Evolutionary conservation across 2,113 vertebrate species (phyloP), one percentile per base, ranked within the genome.

Genomic region (Thalassoma bifasciatum): DNA sequence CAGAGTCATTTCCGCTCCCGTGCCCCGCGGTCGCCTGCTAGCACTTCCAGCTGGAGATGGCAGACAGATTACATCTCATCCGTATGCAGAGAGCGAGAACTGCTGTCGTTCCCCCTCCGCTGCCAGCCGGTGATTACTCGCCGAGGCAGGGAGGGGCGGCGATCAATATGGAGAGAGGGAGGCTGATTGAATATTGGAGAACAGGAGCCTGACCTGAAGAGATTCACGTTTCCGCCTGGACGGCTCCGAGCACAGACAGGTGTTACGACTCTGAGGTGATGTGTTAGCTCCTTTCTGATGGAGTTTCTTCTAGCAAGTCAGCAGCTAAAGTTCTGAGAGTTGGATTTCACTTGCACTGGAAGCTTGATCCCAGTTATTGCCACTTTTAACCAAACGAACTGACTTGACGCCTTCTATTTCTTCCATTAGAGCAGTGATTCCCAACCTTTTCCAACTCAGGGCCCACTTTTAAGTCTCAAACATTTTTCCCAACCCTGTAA

Each of bases 21-120:
- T 76, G 79, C 71, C 62, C 51, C 26, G 0, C 14, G 10, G 70
- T 42, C 0, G 10, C 44, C 42, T 44, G 64, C 75, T 46, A 78
- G 19, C 76, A 70, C 86, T 75, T 88, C 75, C 82, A 86, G 76
- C 74, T 66, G 81, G 72, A 89, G 85, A 89, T 37, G 61, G 69
- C 52, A 79, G 82, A 90, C 84, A 68, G 76, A 86, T 87, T 88
- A 80, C 65, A 83, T 66, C 80, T 86, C 78, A 86, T 91, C 88
- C 57, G 44, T 83, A 91, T 91, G 88, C 87, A 84, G 73, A 56
- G 66, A 38, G 62, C 19, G 58, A 37, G 59, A 82, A 50, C 17
- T 6, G 49, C 84, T 86, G 85, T 85, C 88, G 79, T 34, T 54
- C 49, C 47, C 66, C 34, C 77, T 77, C 57, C 5, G 63, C 86